Evolutionary conservation across 2,797 vertebrate species (phyloP), one percentile per base, ranked within the genome.

Genomic region (Liparis tanakae): DNA sequence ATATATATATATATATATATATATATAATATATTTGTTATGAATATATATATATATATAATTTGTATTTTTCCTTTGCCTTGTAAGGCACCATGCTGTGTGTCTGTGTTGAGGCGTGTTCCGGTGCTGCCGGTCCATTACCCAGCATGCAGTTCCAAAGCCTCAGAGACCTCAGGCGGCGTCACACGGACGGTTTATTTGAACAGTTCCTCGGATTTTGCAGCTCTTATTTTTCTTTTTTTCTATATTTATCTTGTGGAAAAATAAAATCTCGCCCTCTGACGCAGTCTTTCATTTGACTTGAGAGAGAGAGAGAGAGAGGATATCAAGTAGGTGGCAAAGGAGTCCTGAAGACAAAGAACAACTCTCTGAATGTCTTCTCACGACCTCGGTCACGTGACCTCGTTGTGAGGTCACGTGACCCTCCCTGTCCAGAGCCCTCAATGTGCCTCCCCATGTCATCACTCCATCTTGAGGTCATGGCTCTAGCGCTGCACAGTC

Each of bases 211-310:
- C 72, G 74, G 70, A 74, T 61, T 70, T 85, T 70, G 58, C 67
- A 61, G 75, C 70, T 67, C 67, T 70, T 81, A 30, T 2, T 87
- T 77, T 22, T 6, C 39, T 41, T 46, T 46, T 90, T 88, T 94
- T 90, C 77, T 90, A 91, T 84, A 82, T 89, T 80, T 84, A 79
- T 88, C 84, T 85, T 85, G 64, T 87, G 72, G 57, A 86, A 84
- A 84, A 87, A 43, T 22, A 87, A 85, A 92, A 73, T 33, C 9
- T 55, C 50, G 30, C 56, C 77, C 78, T 88, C 74, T 73, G 48
- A 80, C n/a, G 18, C 39, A 15, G 18, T 10, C 41, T 60, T 20
- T 50, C 2, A 5, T 63, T 51, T 46, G 44, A 46, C 48, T 51
- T 51, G 13, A 1, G 13, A 18, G 44, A 17, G 44, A 3, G 44